Evolutionary conservation across 2,888 invertebrate genomes (phyloP), one percentile per base, ranked within the genome.

Genomic region (Podabrus alpinus): DNA sequence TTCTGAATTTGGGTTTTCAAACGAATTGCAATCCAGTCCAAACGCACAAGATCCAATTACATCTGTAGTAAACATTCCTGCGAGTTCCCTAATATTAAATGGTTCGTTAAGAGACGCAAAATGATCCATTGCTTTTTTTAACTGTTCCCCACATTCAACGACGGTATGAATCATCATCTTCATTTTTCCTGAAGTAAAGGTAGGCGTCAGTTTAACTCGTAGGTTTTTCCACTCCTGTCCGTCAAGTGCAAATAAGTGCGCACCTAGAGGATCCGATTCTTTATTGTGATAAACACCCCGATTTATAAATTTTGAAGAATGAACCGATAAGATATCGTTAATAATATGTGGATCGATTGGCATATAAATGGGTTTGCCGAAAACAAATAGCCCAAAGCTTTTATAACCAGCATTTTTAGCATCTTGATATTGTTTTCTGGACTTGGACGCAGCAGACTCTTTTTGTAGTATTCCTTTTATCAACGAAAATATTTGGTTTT

Each of bases 41-140:
- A 90, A 91, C 15, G 90, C 90, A 66, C 90, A 88, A 64, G 88
- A 88, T 0, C 89, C 90, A 25, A 90, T 89, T 0, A 89, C 88
- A 79, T 90, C 89, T 10, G 88, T 88, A 1, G 89, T 88, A 76
- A 85, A 90, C 3, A 87, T 85, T 0, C 87, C 86, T 25, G 86
- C 82, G 9, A 88, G 69, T 29, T 88, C 87, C 79, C 87, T 87
- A 1, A 89, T 81, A 68, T 90, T 89, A 0, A 87, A 75, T 0
- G 85, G 82, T 4, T 80, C 69, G 10, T 45, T 81, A 70, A 64
- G 82, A 71, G 67, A 75, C 1, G 73, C 67, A 17, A 74, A 25
- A 19, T 81, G 60, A 9, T 80, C 73, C 29, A 86, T 68, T 24
- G 80, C 80, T 4, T 81, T 76, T 5, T 81, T 77, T 76, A 87